Evolutionary conservation across 2,797 vertebrate genomes (phyloP).

Genomic region (Xiphophorus birchmanni): DNA sequence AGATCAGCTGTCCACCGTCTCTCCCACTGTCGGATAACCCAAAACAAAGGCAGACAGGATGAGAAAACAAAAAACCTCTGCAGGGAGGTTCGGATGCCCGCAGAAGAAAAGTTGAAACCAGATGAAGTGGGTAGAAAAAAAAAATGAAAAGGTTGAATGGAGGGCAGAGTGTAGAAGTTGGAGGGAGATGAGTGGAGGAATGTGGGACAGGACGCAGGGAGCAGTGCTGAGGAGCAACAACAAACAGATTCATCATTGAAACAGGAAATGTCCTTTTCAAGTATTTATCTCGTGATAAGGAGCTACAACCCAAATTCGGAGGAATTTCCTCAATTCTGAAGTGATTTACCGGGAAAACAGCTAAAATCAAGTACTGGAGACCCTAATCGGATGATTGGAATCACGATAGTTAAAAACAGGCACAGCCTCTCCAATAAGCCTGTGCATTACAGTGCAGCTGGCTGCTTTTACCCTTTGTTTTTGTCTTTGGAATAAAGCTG

Average conservation of each 20-base stretch:
- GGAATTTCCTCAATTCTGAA: conserved; percentile 20
- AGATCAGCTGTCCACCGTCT: conserved; percentile 22
- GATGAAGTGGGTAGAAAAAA: conserved; percentile 33
- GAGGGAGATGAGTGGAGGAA: conserved; percentile 22
- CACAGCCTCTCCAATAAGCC: conserved; percentile 33
- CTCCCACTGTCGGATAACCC: conserved; percentile 31
- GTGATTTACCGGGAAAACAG: conserved; percentile 5
- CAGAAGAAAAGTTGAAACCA: conserved; percentile 42
- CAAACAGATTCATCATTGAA: conserved; percentile 30
- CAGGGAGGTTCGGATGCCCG: conserved; percentile 33
- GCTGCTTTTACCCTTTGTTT: conserved; percentile 36
- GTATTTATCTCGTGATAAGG: conserved; percentile 30
- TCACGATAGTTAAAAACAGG: neutral
- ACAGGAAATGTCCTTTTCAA: conserved; percentile 36
- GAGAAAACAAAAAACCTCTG: conserved; percentile 24
- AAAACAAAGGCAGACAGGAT: conserved; percentile 43
- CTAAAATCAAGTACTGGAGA: neutral
- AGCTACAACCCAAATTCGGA: conserved; percentile 4
- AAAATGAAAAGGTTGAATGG: conserved; percentile 40
- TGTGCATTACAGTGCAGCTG: conserved; percentile 24
- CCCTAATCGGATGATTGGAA: neutral
- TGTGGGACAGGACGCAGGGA: conserved; percentile 35
- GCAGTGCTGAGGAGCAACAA: conserved; percentile 34
- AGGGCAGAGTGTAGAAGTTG: conserved; percentile 37
- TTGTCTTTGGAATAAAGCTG: conserved; percentile 36